phyloP scores from a whole-genome alignment of 2,113 vertebrate genomes.

The Proteles cristata region DNA sequence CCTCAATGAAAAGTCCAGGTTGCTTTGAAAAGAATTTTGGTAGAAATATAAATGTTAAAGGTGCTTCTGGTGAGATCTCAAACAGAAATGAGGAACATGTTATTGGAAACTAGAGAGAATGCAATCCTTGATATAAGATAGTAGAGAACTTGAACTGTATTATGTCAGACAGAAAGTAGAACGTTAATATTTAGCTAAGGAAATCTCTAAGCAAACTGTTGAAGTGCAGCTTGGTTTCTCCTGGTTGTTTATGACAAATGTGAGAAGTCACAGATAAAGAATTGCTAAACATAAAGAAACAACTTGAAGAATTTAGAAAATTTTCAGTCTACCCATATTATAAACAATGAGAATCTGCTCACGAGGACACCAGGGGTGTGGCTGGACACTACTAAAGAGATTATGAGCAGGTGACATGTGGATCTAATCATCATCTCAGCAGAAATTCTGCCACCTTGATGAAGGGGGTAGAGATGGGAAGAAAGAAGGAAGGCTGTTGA shows the following conservation, averaged over 20 bases:
- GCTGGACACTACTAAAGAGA: neutral
- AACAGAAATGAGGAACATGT: neutral
- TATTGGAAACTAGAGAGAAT: neutral
- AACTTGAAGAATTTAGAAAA: neutral
- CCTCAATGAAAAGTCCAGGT: neutral
- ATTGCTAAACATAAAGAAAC: neutral
- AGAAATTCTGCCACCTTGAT: neutral
- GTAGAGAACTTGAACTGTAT: neutral
- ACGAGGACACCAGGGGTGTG: neutral
- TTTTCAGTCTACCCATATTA: neutral
- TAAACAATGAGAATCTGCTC: neutral
- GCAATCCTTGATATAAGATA: neutral
- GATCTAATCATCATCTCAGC: neutral
- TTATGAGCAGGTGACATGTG: neutral
- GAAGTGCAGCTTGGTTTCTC: neutral
- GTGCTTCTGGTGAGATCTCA: neutral
- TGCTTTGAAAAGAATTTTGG: neutral
- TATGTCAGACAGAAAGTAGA: neutral
- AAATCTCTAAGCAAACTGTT: neutral
- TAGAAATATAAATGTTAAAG: neutral
- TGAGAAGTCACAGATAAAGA: neutral
- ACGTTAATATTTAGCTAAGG: neutral
- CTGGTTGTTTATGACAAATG: neutral
- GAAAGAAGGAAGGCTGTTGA: neutral
- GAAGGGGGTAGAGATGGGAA: neutral